These are phyloP conservation scores for Rallus limicola DNA, from an alignment of 2,113 vertebrate genomes.

Conservation along the genomic window DNA sequence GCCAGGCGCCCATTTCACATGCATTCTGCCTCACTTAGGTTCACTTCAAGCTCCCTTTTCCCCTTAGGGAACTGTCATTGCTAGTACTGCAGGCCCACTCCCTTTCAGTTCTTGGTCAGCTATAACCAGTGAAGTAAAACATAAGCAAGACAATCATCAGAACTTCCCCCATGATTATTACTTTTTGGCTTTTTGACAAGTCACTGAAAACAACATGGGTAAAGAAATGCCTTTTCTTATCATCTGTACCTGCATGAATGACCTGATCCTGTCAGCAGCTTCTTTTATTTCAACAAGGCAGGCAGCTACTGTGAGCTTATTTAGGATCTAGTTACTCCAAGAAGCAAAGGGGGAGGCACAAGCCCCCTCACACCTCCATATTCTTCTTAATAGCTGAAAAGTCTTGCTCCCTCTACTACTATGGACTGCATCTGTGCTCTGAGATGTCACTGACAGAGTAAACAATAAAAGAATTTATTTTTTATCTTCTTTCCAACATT, in stretches of 20 bases:
- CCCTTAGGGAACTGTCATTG: background rate
- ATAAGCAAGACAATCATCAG: background rate
- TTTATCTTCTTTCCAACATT: background rate
- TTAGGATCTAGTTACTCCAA: background rate
- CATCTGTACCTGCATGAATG: background rate
- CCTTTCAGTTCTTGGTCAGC: background rate
- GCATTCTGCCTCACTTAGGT: background rate
- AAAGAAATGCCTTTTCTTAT: background rate
- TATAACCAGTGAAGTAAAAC: background rate
- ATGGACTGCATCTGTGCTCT: background rate
- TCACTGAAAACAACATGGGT: background rate
- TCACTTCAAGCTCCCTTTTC: background rate
- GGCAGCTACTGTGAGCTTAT: background rate
- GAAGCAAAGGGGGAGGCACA: background rate
- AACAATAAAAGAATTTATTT: background rate
- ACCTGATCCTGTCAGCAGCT: background rate
- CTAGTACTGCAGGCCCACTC: background rate
- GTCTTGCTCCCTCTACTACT: fast-evolving
- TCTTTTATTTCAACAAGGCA: background rate
- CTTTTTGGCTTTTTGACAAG: background rate
- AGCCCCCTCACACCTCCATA: fast-evolving
- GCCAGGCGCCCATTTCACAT: background rate
- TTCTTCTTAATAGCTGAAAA: background rate
- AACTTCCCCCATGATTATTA: background rate
- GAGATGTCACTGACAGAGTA: background rate